Evolutionary conservation across 2,113 vertebrate species (phyloP), one percentile per base, ranked within the genome.

Genomic region (Rhinogobius similis): DNA sequence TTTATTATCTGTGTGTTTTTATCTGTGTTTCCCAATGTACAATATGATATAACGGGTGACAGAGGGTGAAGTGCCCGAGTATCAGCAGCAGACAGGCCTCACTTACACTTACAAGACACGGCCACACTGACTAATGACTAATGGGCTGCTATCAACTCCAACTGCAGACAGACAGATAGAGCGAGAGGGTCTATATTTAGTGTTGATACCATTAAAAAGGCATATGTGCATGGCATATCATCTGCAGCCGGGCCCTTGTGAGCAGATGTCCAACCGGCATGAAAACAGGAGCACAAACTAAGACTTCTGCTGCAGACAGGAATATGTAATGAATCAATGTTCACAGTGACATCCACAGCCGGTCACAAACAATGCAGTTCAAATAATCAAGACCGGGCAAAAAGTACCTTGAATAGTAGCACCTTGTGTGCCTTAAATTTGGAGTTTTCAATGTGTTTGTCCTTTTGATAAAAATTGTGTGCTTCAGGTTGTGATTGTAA

Each of bases 191-290:
- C 74, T 81, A 83, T 65, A 82, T 83, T 77, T 83, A 81, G 76
- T 68, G 68, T 62, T 75, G 21, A 48, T 62, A 20, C 38, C 53
- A 73, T 78, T 67, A 68, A 55, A 82, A 68, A 23, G 39, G 62
- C 79, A 83, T 86, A 64, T 84, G 86, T 75, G 76, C 71, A 44
- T 69, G 82, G 71, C 79, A 75, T 50, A 38, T 67, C 27, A 77
- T 58, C 72, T 82, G 78, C 74, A 69, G 84, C 52, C 70, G 67
- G 67, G 79, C 73, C 55, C 72, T 73, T 65, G 75, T 65, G 77
- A 70, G 72, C 89, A 89, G 85, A 84, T 84, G 83, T 86, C 88
- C 67, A 48, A 75, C 79, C 79, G 83, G 85, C 84, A 74, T 77
- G 85, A 83, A 82, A 81, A 79, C 77, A 78, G 71, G 70, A 68